phyloP scores from a whole-genome alignment of 2,113 vertebrate species.

The Piprites chloris region DNA sequence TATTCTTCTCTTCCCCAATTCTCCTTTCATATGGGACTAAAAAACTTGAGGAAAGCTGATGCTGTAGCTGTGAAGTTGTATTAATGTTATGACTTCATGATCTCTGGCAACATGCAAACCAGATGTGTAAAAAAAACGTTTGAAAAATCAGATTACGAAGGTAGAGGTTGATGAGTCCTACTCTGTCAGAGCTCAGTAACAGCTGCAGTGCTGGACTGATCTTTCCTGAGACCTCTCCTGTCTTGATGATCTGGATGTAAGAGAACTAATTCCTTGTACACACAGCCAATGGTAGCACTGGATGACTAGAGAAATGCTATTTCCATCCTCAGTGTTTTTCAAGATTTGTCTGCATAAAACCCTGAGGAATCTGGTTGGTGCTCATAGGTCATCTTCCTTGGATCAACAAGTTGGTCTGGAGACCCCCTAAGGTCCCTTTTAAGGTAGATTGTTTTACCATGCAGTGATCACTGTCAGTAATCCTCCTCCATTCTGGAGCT shows the following conservation, averaged over 20 bases:
- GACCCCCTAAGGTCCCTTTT: neutral
- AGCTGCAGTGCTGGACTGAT: neutral
- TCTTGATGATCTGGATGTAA: neutral
- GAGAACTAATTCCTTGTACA: neutral
- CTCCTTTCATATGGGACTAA: neutral
- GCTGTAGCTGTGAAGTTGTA: neutral
- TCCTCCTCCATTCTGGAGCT: neutral
- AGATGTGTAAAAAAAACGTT: neutral
- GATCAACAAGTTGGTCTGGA: neutral
- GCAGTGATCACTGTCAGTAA: neutral
- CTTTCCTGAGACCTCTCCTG: neutral
- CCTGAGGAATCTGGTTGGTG: neutral
- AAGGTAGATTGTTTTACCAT: neutral
- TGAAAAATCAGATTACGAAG: neutral
- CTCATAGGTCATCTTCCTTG: neutral
- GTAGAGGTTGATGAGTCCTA: neutral
- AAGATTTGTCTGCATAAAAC: neutral
- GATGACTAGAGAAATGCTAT: neutral
- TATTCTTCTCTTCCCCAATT: neutral
- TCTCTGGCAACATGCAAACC: neutral
- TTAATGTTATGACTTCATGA: neutral
- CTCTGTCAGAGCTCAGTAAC: neutral
- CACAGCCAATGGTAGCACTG: neutral
- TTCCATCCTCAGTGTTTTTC: neutral
- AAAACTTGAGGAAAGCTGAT: neutral